A percentile compares a stretch with the other conserved stretches of the same genome.
Conservation (phyloP, 2,888 invertebrate species). For the Drosophila paranaensis region DNA sequence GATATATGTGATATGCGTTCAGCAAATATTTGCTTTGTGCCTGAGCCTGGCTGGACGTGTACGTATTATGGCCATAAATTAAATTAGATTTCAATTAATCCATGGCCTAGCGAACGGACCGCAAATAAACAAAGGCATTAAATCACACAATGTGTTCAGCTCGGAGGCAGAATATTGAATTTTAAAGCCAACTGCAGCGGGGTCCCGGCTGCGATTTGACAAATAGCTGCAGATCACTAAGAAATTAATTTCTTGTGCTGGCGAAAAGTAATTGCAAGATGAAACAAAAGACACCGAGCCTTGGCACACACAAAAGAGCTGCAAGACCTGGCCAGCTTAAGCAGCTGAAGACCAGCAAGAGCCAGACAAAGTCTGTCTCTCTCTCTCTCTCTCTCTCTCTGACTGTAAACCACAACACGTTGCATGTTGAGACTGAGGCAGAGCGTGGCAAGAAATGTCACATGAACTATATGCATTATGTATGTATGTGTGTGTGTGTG, state of each 20-base stretch:
- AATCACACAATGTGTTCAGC: constrained; percentile 17
- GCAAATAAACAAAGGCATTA: constrained; percentile 49
- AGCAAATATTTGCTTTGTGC: constrained; percentile 62
- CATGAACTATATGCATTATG: constrained; percentile 42
- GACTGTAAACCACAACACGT: constrained; percentile 1
- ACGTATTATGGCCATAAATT: constrained; percentile 56
- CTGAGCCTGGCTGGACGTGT: constrained; percentile 18
- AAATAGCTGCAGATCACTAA: constrained; percentile 37
- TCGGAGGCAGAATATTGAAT: constrained; percentile 5
- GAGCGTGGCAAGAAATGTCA: constrained; percentile 50
- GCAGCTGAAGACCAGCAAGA: constrained; percentile 16
- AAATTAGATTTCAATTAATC: constrained; percentile 71
- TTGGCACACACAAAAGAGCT: constrained; percentile 48
- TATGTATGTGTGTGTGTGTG: constrained; percentile 16
- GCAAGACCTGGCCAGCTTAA: constrained; percentile 4
- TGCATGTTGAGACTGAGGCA: not conserved
- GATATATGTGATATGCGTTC: constrained; percentile 19
- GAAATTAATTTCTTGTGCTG: constrained; percentile 54
- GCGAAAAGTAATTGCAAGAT: constrained; percentile 45
- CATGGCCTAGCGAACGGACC: constrained; percentile 28
- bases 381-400: not conserved
- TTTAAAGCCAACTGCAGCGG: constrained; percentile 29
- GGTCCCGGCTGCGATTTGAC: constrained; percentile 38
- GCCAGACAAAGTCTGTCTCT: not conserved
- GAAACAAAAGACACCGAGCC: constrained; percentile 44